A percentile compares a stretch with the other conserved stretches of the same genome.
phyloP scores from a whole-genome alignment of 1,140 invertebrate genomes.

The Uloborus diversus region DNA sequence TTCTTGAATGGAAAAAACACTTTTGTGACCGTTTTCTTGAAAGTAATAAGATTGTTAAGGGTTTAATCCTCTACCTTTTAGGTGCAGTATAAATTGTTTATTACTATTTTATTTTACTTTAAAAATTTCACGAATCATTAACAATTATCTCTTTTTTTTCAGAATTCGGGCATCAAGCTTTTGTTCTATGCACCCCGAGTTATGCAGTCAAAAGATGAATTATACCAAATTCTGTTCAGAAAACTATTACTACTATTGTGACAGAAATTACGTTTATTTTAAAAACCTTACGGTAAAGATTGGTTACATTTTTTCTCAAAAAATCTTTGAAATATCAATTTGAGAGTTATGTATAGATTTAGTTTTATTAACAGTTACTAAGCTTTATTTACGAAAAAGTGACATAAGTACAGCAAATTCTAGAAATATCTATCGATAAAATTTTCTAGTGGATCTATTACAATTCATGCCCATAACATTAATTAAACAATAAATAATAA shows the following conservation, averaged over 20 bases:
- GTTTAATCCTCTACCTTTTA: not conserved
- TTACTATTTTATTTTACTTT: not conserved
- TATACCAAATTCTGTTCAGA: slow-evolving; percentile 21
- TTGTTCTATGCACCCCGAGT: not conserved
- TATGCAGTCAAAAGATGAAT: slow-evolving; percentile 5
- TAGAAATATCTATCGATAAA: not conserved
- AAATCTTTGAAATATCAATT: not conserved
- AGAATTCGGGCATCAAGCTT: slow-evolving; percentile 13
- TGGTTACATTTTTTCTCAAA: not conserved
- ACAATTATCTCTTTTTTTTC: not conserved
- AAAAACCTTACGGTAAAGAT: slow-evolving; percentile 11
- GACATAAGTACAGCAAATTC: not conserved
- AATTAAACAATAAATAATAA: not conserved
- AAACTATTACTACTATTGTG: slow-evolving; percentile 22
- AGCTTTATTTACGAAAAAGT: not conserved
- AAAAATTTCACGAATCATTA: not conserved
- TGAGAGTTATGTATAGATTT: too few relatives aligned
- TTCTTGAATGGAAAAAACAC: not conserved
- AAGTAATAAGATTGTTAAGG: too few relatives aligned
- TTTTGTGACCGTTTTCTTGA: not conserved
- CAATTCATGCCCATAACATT: not conserved
- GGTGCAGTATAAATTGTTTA: not conserved
- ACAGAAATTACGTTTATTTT: slow-evolving; percentile 15
- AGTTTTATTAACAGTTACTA: not conserved
- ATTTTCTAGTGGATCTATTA: not conserved